Evolutionary conservation across 2,888 invertebrate genomes (phyloP), one percentile per base, ranked within the genome.

Genomic region (Macrosoma leucophasiata): DNA sequence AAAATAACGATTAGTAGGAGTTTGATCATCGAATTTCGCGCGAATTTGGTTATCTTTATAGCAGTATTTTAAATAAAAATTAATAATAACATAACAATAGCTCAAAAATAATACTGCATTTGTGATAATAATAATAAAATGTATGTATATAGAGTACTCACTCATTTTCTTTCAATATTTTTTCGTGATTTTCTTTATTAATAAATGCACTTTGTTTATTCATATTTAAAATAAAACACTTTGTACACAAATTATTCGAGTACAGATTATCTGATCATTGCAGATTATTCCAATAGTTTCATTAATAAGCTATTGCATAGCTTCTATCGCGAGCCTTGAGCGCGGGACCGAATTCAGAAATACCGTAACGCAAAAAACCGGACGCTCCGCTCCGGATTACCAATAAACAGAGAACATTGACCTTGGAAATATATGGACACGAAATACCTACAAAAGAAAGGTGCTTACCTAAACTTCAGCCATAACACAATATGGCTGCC

Each of bases 1-100:
- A 42, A 46, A 44, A 42, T 0, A 47, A 37, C 33, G 43, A 43
- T 41, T n/a, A 43, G 43, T 43, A 38, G 7, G 18, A 37, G 37
- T 41, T 37, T 46, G 37, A 41, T 30, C 36, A 41, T 43, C 36
- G 34, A 39, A 40, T 40, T 41, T 41, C 38, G 42, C 35, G 2
- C n/a, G 4, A 26, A 15, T 26, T 26, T 26, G n/a, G 2, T 13
- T 26, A 10, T 26, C 8, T 26, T 29, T 29, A 14, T 14, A 2
- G 28, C 19, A 21, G 21, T 21, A 2, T 21, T 21, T 8, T 21
- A 21, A 8, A 21, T 21, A 21, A 21, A 21, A 8, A n/a, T n/a
- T n/a, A n/a, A n/a, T n/a, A n/a, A n/a, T 21, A 21, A 10, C 8
- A 9, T 4, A 21, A 9, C 8, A 21, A 21, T n/a, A n/a, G n/a